Evolutionary conservation across 2,113 vertebrate species (phyloP).

Genomic region (Mastomys natalensis): DNA sequence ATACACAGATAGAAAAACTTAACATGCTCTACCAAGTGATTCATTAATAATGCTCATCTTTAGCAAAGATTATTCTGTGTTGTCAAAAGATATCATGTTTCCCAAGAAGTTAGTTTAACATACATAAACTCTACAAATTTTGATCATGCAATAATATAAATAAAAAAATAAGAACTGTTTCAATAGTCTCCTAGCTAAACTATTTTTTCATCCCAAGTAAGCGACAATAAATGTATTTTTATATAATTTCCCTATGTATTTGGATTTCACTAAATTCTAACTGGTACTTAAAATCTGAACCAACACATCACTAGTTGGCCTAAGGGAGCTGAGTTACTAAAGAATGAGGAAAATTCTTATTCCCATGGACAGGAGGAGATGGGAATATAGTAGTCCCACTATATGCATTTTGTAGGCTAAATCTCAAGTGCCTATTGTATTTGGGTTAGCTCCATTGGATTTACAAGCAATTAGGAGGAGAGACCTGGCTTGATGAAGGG

Average conservation of each 20-base stretch:
- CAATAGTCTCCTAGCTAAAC: constrained; percentile 26
- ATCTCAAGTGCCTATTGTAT: constrained; percentile 11
- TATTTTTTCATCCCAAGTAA: constrained; percentile 36
- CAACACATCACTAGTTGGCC: not conserved
- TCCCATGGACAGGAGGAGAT: not conserved
- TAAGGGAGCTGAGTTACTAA: not conserved
- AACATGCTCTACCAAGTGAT: constrained; percentile 25
- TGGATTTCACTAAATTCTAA: constrained; percentile 40
- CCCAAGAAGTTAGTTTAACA: constrained; percentile 43
- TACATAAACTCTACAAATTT: not conserved
- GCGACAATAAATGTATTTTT: constrained; percentile 24
- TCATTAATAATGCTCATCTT: constrained; percentile 75
- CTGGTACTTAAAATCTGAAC: not conserved
- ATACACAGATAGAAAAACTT: constrained; percentile 73
- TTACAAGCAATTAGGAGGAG: constrained; percentile 23
- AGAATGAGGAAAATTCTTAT: not conserved
- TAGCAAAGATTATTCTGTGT: constrained; percentile 67
- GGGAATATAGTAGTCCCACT: not conserved
- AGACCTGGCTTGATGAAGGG: constrained; percentile 15
- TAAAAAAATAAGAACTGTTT: not conserved
- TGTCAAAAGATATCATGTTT: not conserved
- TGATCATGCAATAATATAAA: constrained; percentile 7
- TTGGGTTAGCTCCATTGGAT: not conserved
- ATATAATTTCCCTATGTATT: not conserved
- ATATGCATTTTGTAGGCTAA: constrained; percentile 28